A percentile compares a stretch with the other conserved stretches of the same genome.
phyloP scores from a whole-genome alignment of 2,797 vertebrate genomes.

The Typhlichthys eigenmanni region DNA sequence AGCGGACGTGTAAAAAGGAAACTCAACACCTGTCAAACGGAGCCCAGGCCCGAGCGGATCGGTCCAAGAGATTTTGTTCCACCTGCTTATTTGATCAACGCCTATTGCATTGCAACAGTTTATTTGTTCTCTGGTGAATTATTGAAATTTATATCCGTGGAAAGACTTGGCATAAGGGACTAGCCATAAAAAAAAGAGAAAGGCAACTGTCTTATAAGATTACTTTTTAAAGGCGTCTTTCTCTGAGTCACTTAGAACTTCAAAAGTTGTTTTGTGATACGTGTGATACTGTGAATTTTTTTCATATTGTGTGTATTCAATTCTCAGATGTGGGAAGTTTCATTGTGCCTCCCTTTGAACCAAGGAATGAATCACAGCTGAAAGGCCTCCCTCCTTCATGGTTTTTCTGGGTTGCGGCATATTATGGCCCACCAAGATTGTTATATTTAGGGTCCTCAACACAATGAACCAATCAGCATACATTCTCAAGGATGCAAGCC shows the following conservation, averaged over 20 bases:
- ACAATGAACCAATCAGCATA: no score
- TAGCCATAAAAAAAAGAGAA: constrained; percentile 17
- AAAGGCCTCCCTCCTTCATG: background rate
- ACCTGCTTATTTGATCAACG: constrained; percentile 41
- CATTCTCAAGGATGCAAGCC: no score
- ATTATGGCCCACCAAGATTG: background rate
- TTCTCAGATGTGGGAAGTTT: no score
- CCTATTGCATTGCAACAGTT: constrained; percentile 27
- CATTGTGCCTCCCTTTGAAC: no score
- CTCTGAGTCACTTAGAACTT: background rate
- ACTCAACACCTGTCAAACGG: constrained; percentile 19
- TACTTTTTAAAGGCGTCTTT: no score
- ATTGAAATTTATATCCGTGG: constrained; percentile 45
- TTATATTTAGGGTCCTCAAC: no score
- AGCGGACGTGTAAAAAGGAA: constrained; percentile 23
- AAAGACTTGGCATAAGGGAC: constrained; percentile 22
- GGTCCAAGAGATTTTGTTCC: constrained; percentile 34
- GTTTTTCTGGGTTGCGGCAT: background rate
- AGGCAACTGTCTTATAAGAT: background rate
- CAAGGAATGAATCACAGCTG: no score
- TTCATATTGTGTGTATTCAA: no score
- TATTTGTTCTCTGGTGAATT: constrained; percentile 30
- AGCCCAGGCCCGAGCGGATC: constrained; percentile 13
- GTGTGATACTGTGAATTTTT: constrained; percentile 10
- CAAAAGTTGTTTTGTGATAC: constrained; percentile 4